Base-by-base conservation (phyloP, 2,797 vertebrate genomes). In the Crypturellus tataupa region DNA sequence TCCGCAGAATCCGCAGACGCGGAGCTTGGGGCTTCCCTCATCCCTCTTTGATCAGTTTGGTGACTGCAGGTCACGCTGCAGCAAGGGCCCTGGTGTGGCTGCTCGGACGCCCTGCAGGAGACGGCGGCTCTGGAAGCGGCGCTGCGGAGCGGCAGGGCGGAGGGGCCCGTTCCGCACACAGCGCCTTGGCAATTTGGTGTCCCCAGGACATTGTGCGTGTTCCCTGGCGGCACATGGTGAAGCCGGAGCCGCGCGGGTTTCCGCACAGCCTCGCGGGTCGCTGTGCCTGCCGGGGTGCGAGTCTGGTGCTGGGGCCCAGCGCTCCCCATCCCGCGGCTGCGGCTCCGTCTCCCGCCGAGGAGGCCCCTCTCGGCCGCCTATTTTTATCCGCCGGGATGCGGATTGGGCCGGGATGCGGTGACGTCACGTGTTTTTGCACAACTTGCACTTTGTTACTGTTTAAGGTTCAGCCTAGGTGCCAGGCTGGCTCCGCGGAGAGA, bases 1-100 rank as follows among this genome's bases (percentile, higher is more conserved):
- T 49, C 21, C 0, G 0, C 35, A 24, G 25, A 20, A 23, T 49
- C 21, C 0, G 0, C 35, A 24, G 10, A 2, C 9, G 46, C 5
- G 31, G 27, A 47, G 25, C 46, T 15, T 17, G 63, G 31, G 71
- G 35, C 24, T 64, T 7, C 29, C 51, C 11, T 42, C 39, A 6
- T 39, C 53, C 20, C 23, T 17, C 9, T 35, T 21, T 60, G 25
- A 14, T 35, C 18, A 12, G 40, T n/a, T 65, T 29, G 51, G 27
- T 29, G 51, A 29, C 27, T 53, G 15, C 51, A 2, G 68, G 14
- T 5, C 20, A 13, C 2, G 37, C n/a, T 35, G 3, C 37, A n/a
- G 25, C n/a, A 2, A 5, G 53, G 17, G 23, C 31, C 1, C 2
- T 5, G 51, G 27, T n/a, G 47, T 5, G 37, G 18, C 20, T 1